phyloP scores from a whole-genome alignment of 2,888 invertebrate genomes.

The Emesis furor region DNA sequence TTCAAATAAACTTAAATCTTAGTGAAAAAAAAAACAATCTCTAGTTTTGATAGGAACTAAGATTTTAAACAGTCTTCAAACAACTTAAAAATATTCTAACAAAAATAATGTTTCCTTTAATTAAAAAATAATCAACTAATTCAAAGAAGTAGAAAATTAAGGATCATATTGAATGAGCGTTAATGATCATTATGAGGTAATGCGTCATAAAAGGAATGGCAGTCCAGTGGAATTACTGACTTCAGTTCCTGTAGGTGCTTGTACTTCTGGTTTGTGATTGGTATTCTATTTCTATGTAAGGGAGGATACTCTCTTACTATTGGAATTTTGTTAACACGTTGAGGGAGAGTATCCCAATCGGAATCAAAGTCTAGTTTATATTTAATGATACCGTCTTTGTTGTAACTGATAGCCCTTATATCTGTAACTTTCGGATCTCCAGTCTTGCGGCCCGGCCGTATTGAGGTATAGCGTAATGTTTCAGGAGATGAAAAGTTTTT shows the following conservation, averaged over 20 bases:
- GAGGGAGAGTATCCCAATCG: not conserved
- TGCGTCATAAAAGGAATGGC: conserved; percentile 37
- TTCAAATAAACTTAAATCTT: conserved; percentile 10
- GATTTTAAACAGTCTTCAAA: conserved; percentile 10
- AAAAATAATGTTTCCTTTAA: conserved; percentile 2
- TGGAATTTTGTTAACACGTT: conserved; percentile 15
- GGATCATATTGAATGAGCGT: conserved; percentile 30
- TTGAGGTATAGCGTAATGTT: too few relatives aligned
- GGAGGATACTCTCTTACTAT: conserved; percentile 31
- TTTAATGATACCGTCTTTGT: conserved; percentile 5
- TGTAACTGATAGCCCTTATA: not conserved
- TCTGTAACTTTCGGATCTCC: too few relatives aligned
- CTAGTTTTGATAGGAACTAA: conserved; percentile 5
- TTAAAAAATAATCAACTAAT: conserved; percentile 1
- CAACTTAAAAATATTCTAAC: not conserved
- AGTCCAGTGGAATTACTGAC: conserved; percentile 23
- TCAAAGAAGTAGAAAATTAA: conserved; percentile 7
- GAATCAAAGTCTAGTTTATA: conserved; percentile 17
- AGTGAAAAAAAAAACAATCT: not conserved
- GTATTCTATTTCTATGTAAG: conserved; percentile 25
- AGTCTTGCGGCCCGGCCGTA: too few relatives aligned
- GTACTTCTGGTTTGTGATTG: conserved; percentile 37
- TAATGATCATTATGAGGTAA: conserved; percentile 39
- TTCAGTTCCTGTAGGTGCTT: conserved; percentile 38
- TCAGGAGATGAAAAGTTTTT: too few relatives aligned